Evolutionary conservation across 2,888 invertebrate genomes (phyloP).

Genomic region (Apotomis turbidana): DNA sequence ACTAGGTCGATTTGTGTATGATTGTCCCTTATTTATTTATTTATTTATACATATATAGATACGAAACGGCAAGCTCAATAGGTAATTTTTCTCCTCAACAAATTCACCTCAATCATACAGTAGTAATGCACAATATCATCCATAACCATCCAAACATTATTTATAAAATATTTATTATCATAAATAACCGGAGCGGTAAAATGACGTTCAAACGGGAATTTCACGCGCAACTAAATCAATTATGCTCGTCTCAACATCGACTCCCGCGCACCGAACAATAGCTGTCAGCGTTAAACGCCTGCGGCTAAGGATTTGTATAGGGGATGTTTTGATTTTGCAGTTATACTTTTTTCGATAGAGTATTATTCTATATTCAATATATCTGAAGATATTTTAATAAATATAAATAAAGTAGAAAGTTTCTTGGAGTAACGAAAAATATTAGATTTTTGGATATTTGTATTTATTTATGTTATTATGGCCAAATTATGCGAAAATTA

Average conservation of each 20-base stretch:
- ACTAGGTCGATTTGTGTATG: no score
- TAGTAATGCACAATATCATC: constrained; percentile 11
- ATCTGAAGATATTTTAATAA: no score
- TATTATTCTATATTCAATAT: no score
- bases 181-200: constrained; percentile 60
- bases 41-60: no score
- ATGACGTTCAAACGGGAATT: constrained; percentile 60
- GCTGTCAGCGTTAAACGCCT: constrained; percentile 78
- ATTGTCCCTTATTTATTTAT: no score
- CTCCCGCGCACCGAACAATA: constrained; percentile 70
- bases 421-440: no score
- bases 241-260: constrained; percentile 69
- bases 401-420: no score
- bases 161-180: constrained; percentile 45
- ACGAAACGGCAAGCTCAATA: no score
- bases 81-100: background rate
- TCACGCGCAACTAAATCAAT: constrained; percentile 79
- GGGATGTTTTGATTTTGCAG: constrained; percentile 49
- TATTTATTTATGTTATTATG: no score
- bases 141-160: constrained; percentile 46
- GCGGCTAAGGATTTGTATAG: constrained; percentile 63
- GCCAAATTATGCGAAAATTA: no score
- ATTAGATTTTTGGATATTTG: no score
- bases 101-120: background rate
- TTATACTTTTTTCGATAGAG: background rate